Conservation (phyloP, 2,113 vertebrate genomes). For the Entelurus aequoreus region DNA sequence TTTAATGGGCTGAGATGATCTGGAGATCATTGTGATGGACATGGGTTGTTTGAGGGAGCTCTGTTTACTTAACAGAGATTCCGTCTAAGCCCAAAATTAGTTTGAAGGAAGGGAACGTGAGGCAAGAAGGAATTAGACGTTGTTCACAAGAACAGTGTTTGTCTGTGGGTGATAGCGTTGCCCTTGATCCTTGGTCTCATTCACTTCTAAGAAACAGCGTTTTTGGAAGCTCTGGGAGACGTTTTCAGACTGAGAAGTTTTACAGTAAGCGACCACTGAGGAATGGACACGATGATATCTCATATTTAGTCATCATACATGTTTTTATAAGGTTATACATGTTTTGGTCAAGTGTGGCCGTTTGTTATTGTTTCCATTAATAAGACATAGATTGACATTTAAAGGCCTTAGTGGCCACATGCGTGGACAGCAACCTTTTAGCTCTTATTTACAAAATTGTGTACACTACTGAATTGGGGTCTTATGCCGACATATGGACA, state of each 20-base stretch:
- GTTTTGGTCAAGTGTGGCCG: conserved; percentile 27
- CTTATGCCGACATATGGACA: too few species aligned
- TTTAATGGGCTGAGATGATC: conserved; percentile 97
- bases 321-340: conserved; percentile 38
- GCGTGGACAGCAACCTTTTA: too few species aligned
- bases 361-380: conserved; percentile 42
- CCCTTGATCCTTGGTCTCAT: conserved; percentile 37
- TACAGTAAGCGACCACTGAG: conserved; percentile 13
- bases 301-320: too few species aligned
- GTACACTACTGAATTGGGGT: too few species aligned
- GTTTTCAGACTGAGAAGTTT: conserved; percentile 3
- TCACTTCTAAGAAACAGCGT: conserved; percentile 8
- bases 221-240: too few species aligned
- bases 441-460: too few species aligned
- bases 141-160: conserved; percentile 60
- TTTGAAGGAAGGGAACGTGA: conserved; percentile 73
- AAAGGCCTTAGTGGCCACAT: too few species aligned
- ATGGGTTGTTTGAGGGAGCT: conserved; percentile 54
- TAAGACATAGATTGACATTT: too few species aligned
- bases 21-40: conserved; percentile 80
- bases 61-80: conserved; percentile 91
- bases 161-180: conserved; percentile 52
- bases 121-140: conserved; percentile 57
- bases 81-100: conserved; percentile 79
- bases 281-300: conserved; percentile 10